Evolutionary conservation across 1,140 invertebrate genomes (phyloP), one percentile per base, ranked within the genome.

Genomic region (Nasonia longicornis): DNA sequence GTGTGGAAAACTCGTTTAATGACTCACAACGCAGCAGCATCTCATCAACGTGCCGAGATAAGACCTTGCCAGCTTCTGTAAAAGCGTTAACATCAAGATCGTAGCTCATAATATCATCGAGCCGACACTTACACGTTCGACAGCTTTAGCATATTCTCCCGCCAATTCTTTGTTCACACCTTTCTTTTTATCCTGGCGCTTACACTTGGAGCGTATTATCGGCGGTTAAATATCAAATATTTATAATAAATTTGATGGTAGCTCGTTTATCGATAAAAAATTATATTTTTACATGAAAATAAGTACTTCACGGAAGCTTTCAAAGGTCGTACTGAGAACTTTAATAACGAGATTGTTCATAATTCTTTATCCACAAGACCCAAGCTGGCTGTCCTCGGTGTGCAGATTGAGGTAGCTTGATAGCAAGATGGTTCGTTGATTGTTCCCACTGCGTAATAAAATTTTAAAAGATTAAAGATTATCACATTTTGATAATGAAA

Each of bases 41-140:
- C 75, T 52, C 52, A 31, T 52, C 52, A 31, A 38, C 20, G 45
- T 26, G 14, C 76, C 63, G 67, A 35, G 31, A 26, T 64, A 80
- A 73, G 42, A 31, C 75, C 75, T 77, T 67, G 75, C 35, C 75
- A 77, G 75, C 63, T 77, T 77, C 75, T 77, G 75, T 67, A 45
- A 77, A 67, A 63, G 75, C 75, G 26, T 77, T 67, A 77, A 77
- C 64, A 77, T 66, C 64, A 48, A 67, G 38, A 77, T 77, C 63
- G 2, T 48, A 64, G 52, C 52, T 75, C 52, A 58, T 58, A 75
- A 63, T 75, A 75, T 63, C 26, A 63, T 35, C 73, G 52, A 29
- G 42, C 26, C 48, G 16, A 75, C 73, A 26, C 58, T 63, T 73
- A 63, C 52, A 75, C 48, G 73, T 48, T 52, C 73, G 35, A 31